Evolutionary conservation across 2,888 invertebrate species (phyloP).

Genomic region (Cryptophagus acutangulus): DNA sequence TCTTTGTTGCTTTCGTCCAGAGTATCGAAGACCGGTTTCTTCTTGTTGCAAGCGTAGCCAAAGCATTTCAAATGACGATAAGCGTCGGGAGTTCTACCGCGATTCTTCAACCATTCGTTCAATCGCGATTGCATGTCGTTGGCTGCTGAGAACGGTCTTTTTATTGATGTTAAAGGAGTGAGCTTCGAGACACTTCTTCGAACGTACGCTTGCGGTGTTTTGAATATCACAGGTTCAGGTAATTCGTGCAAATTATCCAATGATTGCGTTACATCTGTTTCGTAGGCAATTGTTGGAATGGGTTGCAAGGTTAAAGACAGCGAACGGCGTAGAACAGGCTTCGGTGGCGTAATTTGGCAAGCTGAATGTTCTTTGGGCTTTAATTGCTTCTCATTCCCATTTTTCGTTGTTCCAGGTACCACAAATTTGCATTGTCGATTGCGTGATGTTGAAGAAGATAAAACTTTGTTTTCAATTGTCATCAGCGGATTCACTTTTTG

Average conservation of each 20-base stretch:
- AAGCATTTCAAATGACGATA: conserved; percentile 56
- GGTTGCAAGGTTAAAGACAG: too few species aligned
- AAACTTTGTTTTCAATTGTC: too few species aligned
- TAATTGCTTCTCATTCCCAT: too few species aligned
- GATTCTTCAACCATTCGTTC: conserved; percentile 52
- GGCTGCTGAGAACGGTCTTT: conserved; percentile 11
- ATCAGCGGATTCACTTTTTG: too few species aligned
- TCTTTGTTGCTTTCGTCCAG: conserved; percentile 52
- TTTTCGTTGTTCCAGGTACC: too few species aligned
- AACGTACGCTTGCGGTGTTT: conserved; percentile 29
- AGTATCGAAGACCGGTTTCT: conserved; percentile 12
- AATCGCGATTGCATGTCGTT: conserved; percentile 37
- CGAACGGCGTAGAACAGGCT: too few species aligned
- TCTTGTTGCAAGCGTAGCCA: conserved; percentile 18
- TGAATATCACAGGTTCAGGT: conserved; percentile 17
- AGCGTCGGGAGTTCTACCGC: conserved; percentile 50
- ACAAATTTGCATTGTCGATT: too few species aligned
- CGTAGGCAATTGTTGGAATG: too few species aligned
- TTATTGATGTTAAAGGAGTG: conserved; percentile 12
- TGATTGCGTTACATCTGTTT: too few species aligned
- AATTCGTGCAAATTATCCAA: neutral
- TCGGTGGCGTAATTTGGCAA: too few species aligned
- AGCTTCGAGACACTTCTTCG: conserved; percentile 21
- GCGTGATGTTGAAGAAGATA: too few species aligned
- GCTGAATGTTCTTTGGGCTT: too few species aligned